Conservation (phyloP, 2,888 invertebrate genomes). For the Steinernema hermaphroditum region DNA sequence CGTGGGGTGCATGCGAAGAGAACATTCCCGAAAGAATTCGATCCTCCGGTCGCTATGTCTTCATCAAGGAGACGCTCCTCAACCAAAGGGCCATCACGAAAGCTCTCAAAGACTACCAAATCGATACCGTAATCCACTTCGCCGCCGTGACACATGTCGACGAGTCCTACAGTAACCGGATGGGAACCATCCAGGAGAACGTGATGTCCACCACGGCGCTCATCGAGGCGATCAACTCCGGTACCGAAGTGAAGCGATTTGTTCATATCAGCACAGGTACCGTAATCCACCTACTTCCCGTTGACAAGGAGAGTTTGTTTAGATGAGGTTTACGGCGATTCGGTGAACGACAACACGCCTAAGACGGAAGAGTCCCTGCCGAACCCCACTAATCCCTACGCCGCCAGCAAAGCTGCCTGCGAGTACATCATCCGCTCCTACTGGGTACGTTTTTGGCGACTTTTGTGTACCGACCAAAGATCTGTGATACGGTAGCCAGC, state of each 20-base stretch:
- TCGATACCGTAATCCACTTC: conserved; percentile 64
- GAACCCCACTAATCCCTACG: conserved; percentile 66
- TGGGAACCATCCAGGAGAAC: conserved; percentile 65
- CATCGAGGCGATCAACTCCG: conserved; percentile 60
- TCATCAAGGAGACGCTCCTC: conserved; percentile 57
- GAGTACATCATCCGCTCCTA: conserved; percentile 61
- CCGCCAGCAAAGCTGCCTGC: conserved; percentile 66
- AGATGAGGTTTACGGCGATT: conserved; percentile 68
- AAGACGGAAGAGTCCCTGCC: conserved; percentile 58
- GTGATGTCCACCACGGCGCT: conserved; percentile 63
- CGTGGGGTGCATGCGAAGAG: conserved; percentile 56
- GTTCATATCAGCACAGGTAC: conserved; percentile 64
- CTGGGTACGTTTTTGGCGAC: conserved; percentile 45
- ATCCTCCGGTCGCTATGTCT: conserved; percentile 54
- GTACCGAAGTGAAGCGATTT: conserved; percentile 53
- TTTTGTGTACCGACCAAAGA: no score
- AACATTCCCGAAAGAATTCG: conserved; percentile 43
- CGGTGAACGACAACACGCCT: conserved; percentile 54
- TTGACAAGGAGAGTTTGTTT: not conserved
- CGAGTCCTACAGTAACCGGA: conserved; percentile 64
- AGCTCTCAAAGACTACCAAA: conserved; percentile 51
- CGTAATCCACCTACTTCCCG: not conserved
- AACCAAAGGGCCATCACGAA: conserved; percentile 52
- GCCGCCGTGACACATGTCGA: conserved; percentile 66
- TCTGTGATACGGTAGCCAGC: no score